Evolutionary conservation across 2,888 invertebrate genomes (phyloP).

Genomic region (Mesoligia furuncula): DNA sequence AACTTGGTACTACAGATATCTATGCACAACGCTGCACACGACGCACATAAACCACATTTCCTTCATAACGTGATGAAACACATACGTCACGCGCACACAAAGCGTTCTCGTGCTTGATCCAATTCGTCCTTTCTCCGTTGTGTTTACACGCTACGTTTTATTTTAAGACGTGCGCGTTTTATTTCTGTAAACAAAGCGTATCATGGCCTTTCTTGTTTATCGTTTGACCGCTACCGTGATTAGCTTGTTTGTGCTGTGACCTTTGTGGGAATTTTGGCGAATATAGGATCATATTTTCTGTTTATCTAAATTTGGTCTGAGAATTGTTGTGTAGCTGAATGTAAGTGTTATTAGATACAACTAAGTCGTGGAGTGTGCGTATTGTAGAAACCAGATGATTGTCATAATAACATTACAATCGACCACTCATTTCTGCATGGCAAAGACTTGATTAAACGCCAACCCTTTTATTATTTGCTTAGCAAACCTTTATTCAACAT

Average conservation of each 20-base stretch:
- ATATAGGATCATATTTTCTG: slow-evolving; percentile 15
- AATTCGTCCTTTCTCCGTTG: slow-evolving; percentile 60
- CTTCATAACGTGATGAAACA: slow-evolving; percentile 23
- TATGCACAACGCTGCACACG: slow-evolving; percentile 5
- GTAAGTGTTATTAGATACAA: not conserved
- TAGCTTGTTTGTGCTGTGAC: slow-evolving; percentile 41
- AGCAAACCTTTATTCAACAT: not conserved
- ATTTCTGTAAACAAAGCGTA: slow-evolving; percentile 63
- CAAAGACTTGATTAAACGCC: too few relatives aligned
- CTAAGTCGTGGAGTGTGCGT: not conserved
- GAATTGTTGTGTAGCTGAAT: not conserved
- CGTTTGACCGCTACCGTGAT: slow-evolving; percentile 48
- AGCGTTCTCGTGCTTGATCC: slow-evolving; percentile 45
- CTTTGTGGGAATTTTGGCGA: slow-evolving; percentile 36
- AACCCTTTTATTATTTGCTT: too few relatives aligned
- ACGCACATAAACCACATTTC: slow-evolving; percentile 32
- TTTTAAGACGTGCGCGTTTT: slow-evolving; percentile 61
- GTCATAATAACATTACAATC: not conserved
- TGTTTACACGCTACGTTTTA: slow-evolving; percentile 54
- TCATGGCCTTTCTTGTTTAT: slow-evolving; percentile 52
- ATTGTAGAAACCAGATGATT: not conserved
- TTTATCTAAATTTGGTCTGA: not conserved
- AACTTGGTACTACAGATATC: not conserved
- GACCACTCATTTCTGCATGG: not conserved
- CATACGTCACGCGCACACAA: slow-evolving; percentile 45